Conservation (phyloP, 2,113 vertebrate species). For the Pao palembangensis region DNA sequence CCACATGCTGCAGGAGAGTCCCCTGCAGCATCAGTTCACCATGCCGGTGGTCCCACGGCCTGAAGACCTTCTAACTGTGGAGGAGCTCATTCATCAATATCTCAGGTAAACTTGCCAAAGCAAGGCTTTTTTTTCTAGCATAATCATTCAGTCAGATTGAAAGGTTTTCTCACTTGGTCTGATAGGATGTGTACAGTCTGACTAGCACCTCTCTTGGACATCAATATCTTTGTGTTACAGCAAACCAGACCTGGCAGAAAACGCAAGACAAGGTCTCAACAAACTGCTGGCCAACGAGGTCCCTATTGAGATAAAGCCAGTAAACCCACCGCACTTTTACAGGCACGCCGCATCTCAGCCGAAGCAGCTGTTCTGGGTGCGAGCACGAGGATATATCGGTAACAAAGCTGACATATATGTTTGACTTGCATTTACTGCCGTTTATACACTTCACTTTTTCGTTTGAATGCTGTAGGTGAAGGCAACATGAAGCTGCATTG, state of each 20-base stretch:
- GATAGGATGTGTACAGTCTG: too few relatives aligned
- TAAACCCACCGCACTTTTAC: conserved; percentile 76
- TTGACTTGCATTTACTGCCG: not conserved
- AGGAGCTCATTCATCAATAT: conserved; percentile 81
- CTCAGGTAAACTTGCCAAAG: conserved; percentile 71
- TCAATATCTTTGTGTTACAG: conserved; percentile 58
- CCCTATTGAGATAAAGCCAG: conserved; percentile 86
- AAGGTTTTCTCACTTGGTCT: not conserved
- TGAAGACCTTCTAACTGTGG: conserved; percentile 78
- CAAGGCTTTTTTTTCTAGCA: not conserved
- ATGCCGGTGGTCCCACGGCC: conserved; percentile 86
- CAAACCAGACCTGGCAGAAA: conserved; percentile 79
- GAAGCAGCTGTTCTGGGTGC: conserved; percentile 89
- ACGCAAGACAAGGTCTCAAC: conserved; percentile 76
- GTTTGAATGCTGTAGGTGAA: conserved; percentile 61
- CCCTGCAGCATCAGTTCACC: conserved; percentile 85
- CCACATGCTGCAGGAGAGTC: conserved; percentile 82
- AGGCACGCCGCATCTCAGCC: conserved; percentile 68
- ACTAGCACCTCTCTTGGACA: too few relatives aligned
- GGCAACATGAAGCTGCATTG: conserved; percentile 93
- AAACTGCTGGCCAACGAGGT: conserved; percentile 85
- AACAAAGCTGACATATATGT: conserved; percentile 28
- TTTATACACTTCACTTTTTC: not conserved
- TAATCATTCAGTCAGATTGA: not conserved
- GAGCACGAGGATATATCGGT: conserved; percentile 89